Evolutionary conservation across 2,888 invertebrate species (phyloP).

Genomic region (Hetaerina titia): DNA sequence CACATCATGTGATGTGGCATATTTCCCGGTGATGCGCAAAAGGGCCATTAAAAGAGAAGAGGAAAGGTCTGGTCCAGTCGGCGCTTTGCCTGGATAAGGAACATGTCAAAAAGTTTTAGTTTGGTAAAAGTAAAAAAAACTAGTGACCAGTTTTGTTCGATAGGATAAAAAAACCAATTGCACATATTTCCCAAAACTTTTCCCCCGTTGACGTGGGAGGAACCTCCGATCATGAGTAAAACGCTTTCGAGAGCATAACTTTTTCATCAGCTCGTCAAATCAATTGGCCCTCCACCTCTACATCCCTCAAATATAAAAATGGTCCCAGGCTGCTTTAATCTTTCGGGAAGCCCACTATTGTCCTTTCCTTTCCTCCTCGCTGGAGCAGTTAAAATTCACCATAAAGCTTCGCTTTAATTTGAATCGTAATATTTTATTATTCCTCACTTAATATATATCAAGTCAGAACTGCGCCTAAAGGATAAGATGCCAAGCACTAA

Average conservation of each 20-base stretch:
- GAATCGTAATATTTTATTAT: slow-evolving; percentile 32
- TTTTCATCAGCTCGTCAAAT: neutral
- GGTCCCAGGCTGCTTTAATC: neutral
- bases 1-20: too few relatives aligned
- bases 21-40: too few relatives aligned
- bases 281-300: neutral
- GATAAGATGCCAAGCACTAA: neutral
- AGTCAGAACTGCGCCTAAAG: neutral
- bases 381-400: neutral
- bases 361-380: neutral
- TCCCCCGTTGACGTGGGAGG: neutral
- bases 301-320: neutral
- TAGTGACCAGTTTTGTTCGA: too few relatives aligned
- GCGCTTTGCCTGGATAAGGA: too few relatives aligned
- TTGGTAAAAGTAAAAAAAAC: too few relatives aligned
- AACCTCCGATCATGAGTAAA: neutral
- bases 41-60: too few relatives aligned
- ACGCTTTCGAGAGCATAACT: neutral
- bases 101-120: too few relatives aligned
- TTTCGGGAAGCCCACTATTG: neutral
- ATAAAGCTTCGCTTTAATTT: neutral
- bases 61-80: too few relatives aligned
- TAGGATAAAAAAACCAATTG: neutral
- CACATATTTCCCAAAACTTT: neutral
- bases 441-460: neutral